A percentile compares a stretch with the other conserved stretches of the same genome.
These are phyloP conservation scores for Eremophila alpestris DNA, from an alignment of 2,797 vertebrate species.

Conservation along the genomic window DNA sequence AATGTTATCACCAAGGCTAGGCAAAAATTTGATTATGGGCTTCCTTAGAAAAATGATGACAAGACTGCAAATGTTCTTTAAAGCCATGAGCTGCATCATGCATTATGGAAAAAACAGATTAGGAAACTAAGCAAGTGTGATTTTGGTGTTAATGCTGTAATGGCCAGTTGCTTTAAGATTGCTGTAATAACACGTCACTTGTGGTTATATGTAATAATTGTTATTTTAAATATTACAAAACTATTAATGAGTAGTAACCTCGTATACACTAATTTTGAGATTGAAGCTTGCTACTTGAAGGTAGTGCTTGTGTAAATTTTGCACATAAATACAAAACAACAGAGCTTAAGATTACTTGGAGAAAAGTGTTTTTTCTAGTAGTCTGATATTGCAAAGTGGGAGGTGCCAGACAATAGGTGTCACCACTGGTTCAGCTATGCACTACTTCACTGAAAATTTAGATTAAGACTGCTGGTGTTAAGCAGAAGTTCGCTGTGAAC, in stretches of 20 bases:
- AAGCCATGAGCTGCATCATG: neutral
- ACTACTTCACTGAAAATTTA: neutral
- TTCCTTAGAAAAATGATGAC: neutral
- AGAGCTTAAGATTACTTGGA: neutral
- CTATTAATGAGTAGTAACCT: neutral
- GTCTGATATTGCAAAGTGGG: neutral
- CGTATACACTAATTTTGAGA: neutral
- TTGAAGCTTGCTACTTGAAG: neutral
- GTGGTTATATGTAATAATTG: conserved; percentile 46
- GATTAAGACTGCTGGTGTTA: neutral
- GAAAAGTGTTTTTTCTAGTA: neutral
- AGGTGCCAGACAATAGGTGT: conserved; percentile 49
- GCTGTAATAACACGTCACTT: conserved; percentile 11
- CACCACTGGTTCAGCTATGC: conserved; percentile 38
- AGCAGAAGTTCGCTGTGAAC: neutral
- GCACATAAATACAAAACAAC: neutral
- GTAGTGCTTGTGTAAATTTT: neutral
- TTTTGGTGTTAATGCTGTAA: conserved; percentile 41
- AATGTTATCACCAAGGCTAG: neutral
- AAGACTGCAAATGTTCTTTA: neutral
- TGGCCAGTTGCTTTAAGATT: conserved; percentile 2
- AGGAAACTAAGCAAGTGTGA: neutral
- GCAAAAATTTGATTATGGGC: neutral
- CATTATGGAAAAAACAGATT: neutral
- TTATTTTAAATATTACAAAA: conserved; percentile 50